These are phyloP conservation scores for Eptatretus atami DNA, from an alignment of 2,797 vertebrate genomes.

Conservation along the genomic window DNA sequence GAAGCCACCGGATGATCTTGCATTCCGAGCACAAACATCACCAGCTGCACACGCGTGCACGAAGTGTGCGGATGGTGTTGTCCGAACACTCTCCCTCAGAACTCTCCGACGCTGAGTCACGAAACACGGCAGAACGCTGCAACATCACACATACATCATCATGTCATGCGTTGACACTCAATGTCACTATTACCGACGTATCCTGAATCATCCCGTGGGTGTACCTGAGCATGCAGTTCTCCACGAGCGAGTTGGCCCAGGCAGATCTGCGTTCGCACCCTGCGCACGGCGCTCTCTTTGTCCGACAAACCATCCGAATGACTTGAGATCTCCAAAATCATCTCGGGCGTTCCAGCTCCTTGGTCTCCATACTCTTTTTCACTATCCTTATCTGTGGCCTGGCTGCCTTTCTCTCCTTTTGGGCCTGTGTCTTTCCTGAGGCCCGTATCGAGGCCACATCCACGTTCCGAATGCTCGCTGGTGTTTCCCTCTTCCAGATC, in stretches of 20 bases:
- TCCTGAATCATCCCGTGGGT: no score
- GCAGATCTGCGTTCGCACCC: constrained; percentile 94
- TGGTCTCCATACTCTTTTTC: constrained; percentile 31
- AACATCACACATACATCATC: not conserved
- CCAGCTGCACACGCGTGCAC: constrained; percentile 18
- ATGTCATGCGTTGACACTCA: no score
- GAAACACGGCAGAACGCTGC: constrained; percentile 64
- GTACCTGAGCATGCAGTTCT: not conserved
- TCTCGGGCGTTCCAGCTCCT: constrained; percentile 26
- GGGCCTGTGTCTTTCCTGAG: not conserved
- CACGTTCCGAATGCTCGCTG: constrained; percentile 66
- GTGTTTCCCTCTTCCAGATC: constrained; percentile 87
- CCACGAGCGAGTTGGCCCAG: constrained; percentile 38
- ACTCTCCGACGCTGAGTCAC: constrained; percentile 61
- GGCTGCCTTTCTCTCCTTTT: constrained; percentile 11
- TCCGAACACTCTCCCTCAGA: constrained; percentile 89
- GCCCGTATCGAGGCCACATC: constrained; percentile 33
- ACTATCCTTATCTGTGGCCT: constrained; percentile 39
- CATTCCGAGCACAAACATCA: not conserved
- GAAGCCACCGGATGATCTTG: not conserved
- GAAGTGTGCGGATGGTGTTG: constrained; percentile 73
- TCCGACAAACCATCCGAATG: constrained; percentile 89
- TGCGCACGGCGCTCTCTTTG: constrained; percentile 76
- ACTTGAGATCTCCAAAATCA: constrained; percentile 84
- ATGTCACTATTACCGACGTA: no score